phyloP scores from a whole-genome alignment of 2,888 invertebrate genomes.

The Troides aeacus region DNA sequence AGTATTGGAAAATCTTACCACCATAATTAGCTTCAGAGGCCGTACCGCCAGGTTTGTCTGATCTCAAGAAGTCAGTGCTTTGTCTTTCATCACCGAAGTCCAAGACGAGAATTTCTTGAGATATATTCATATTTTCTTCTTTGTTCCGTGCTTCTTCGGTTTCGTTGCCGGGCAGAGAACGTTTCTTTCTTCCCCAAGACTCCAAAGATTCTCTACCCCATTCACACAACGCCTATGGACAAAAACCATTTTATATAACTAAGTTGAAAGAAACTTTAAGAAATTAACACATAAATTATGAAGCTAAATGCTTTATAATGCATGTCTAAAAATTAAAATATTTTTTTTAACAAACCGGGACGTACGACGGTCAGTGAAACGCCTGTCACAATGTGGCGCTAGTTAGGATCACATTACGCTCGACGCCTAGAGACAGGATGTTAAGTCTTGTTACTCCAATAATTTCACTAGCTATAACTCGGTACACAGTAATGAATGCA shows the following conservation, averaged over 20 bases:
- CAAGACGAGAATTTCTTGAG: constrained; percentile 94
- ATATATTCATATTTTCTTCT: constrained; percentile 94
- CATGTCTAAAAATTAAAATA: too few species aligned
- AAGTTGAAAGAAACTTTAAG: background rate
- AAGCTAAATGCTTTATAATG: too few species aligned
- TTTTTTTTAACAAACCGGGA: too few species aligned
- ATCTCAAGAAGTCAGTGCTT: constrained; percentile 87
- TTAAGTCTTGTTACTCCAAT: too few species aligned
- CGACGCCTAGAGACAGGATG: too few species aligned
- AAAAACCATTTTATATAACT: background rate
- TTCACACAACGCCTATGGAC: constrained; percentile 89
- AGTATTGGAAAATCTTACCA: constrained; percentile 74
- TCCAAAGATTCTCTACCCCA: constrained; percentile 94
- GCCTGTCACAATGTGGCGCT: too few species aligned
- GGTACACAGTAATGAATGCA: too few species aligned
- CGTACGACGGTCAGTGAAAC: too few species aligned
- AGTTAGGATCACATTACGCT: too few species aligned
- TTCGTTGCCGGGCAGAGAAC: constrained; percentile 82
- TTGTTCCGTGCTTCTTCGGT: constrained; percentile 82
- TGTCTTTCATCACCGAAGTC: constrained; percentile 95
- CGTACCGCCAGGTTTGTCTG: constrained; percentile 84
- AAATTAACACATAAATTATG: too few species aligned
- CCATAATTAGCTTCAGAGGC: constrained; percentile 84
- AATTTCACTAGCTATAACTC: too few species aligned
- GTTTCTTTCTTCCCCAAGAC: constrained; percentile 94